These are phyloP conservation scores for Echinarachnius parma DNA, from an alignment of 53 echinoderm and acorn worm genomes.

Conservation along the genomic window DNA sequence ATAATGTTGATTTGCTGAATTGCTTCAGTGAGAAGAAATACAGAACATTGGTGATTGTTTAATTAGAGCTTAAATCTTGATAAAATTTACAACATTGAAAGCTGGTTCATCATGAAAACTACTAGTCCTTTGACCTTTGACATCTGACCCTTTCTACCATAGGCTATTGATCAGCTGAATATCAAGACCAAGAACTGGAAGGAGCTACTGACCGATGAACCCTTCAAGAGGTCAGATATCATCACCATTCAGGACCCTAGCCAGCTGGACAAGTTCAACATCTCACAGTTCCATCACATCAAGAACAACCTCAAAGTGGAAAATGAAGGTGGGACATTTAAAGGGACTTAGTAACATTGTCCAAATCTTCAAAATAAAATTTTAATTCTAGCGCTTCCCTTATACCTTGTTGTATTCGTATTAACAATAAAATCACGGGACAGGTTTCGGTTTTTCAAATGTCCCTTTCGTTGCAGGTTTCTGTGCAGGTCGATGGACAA, in stretches of 20 bases:
- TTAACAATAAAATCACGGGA: no score
- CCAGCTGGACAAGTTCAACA: slow-evolving; percentile 95
- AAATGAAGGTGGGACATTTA: slow-evolving; percentile 66
- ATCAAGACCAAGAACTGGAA: slow-evolving; percentile 96
- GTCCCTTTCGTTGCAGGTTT: no score
- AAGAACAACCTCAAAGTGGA: slow-evolving; percentile 90
- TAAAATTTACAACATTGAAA: no score
- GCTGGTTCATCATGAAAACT: no score
- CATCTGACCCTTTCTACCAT: background rate
- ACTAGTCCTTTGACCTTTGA: background rate
- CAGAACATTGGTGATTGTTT: background rate
- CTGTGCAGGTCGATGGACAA: no score
- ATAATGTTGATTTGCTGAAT: no score
- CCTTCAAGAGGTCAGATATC: slow-evolving; percentile 79
- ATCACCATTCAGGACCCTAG: slow-evolving; percentile 86
- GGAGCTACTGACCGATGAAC: slow-evolving; percentile 79
- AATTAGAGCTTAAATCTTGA: background rate
- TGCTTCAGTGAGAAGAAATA: no score
- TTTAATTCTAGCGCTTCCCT: no score
- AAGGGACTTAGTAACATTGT: no score
- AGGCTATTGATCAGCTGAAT: slow-evolving; percentile 93
- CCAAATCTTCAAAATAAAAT: no score
- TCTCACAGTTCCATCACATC: slow-evolving; percentile 83
- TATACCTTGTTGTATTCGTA: no score
- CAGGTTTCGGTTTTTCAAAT: no score